These are phyloP conservation scores for Paelopatides confundens DNA, from an alignment of 53 echinoderm and acorn worm genomes.

Conservation along the genomic window DNA sequence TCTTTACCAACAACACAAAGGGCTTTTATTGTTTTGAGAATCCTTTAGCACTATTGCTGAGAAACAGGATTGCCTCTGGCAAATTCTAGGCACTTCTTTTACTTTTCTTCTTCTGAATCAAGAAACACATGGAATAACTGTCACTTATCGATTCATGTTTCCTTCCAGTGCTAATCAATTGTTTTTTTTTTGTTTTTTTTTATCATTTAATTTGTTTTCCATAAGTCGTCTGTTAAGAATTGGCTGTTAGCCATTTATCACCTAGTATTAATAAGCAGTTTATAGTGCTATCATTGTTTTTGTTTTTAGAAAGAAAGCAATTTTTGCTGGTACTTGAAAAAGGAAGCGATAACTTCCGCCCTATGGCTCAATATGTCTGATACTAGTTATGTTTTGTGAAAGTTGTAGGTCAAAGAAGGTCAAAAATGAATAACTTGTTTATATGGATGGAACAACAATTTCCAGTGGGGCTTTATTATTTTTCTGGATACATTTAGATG, in stretches of 20 bases:
- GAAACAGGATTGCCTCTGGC: too few species aligned
- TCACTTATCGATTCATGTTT: too few species aligned
- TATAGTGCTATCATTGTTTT: background rate
- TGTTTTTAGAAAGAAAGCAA: background rate
- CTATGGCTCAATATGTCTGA: background rate
- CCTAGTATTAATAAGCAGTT: background rate
- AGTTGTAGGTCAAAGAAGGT: background rate
- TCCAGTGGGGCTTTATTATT: background rate
- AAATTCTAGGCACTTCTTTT: too few species aligned
- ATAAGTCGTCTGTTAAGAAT: background rate
- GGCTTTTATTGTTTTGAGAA: too few species aligned
- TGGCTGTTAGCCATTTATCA: background rate
- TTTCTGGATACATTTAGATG: too few species aligned
- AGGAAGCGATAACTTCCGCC: background rate
- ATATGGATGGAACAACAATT: background rate
- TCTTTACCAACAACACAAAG: too few species aligned
- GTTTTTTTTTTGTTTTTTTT: too few species aligned
- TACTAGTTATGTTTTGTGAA: background rate
- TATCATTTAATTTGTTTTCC: background rate
- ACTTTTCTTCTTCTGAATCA: too few species aligned
- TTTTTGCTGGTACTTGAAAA: background rate
- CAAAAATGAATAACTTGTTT: background rate
- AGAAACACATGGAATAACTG: too few species aligned
- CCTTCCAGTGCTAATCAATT: too few species aligned
- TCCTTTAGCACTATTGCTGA: too few species aligned